Evolutionary conservation across 2,113 vertebrate genomes (phyloP).

Genomic region (Protomyctophum bolini): DNA sequence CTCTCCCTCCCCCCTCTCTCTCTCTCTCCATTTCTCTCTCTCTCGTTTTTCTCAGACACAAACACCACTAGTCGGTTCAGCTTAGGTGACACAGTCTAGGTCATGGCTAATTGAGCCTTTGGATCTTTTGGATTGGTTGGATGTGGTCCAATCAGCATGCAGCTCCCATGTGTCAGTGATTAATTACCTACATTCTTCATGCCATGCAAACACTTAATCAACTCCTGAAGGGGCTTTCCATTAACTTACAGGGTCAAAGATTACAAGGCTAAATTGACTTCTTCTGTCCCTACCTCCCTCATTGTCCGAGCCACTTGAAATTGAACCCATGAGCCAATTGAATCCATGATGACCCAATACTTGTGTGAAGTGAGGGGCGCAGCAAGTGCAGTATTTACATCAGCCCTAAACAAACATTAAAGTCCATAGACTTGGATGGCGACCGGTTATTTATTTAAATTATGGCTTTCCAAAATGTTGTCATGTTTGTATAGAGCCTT

Average conservation of each 20-base stretch:
- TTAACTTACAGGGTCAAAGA: slow-evolving; percentile 63
- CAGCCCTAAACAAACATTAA: too few species aligned
- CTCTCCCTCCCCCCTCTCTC: background rate
- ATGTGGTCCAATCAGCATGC: slow-evolving; percentile 53
- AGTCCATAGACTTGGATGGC: too few species aligned
- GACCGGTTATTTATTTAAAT: too few species aligned
- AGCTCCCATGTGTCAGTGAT: slow-evolving; percentile 71
- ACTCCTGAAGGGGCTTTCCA: slow-evolving; percentile 67
- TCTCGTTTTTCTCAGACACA: background rate
- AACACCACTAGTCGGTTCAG: slow-evolving; percentile 20
- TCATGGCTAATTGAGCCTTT: slow-evolving; percentile 50
- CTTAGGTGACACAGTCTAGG: slow-evolving; percentile 18
- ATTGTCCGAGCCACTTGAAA: too few species aligned
- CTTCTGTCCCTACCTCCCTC: slow-evolving; percentile 13
- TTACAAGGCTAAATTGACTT: slow-evolving; percentile 56
- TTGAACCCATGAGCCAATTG: background rate
- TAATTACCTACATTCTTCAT: slow-evolving; percentile 70
- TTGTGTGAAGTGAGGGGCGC: too few species aligned
- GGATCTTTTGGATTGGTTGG: slow-evolving; percentile 43
- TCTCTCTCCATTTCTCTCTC: background rate
- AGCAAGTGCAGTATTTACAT: too few species aligned
- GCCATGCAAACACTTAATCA: slow-evolving; percentile 70
- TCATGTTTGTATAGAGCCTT: background rate
- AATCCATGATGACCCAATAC: too few species aligned
- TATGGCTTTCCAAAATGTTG: background rate